Base-by-base conservation (phyloP, 2,888 invertebrate species). In the Chironomus riparius region DNA sequence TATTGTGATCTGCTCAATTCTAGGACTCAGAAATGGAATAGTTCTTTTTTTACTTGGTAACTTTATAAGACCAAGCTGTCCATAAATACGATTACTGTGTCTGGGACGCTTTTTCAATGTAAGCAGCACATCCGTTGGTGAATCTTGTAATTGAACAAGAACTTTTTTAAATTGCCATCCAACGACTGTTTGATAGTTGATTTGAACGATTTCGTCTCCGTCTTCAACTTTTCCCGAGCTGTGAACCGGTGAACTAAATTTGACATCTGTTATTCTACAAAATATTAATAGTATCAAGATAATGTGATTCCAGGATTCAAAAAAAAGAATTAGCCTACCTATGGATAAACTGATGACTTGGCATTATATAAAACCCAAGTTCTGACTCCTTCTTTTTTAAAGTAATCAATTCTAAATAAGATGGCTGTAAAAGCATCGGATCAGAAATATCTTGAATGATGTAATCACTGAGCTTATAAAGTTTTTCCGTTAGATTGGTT, bases 191-290 rank as follows among this genome's bases (percentile, higher is more conserved):
- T 90, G 89, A 81, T 90, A 90, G 82, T 90, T 90, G 28, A 90
- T 94, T 87, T 96, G 95, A 62, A 98, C 92, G 79, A 98, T 94
- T 86, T 98, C 98, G 85, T 98, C 98, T 0, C 97, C 98, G 80
- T 93, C 92, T 84, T 96, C 96, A 81, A 98, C 92, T 85, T 94
- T 94, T 2, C 93, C 93, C 79, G 94, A 93, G 48, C 92, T 90
- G 85, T 97, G 95, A 61, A 97, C 96, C 2, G 96, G 95, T 71
- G 95, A 95, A 80, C 95, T 92, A 83, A 92, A 92, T 82, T 95
- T 94, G 75, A 97, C 92, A 81, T 93, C 93, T 18, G 93, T 93
- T 77, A 98, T 92, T 82, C 94, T 38, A 10, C 38, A 10, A 38
- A 1, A 38, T 2, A 38, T 2, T 38, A 10, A 38, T 2, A 38